phyloP scores from a whole-genome alignment of 2,113 vertebrate genomes.

The Mola mola region DNA sequence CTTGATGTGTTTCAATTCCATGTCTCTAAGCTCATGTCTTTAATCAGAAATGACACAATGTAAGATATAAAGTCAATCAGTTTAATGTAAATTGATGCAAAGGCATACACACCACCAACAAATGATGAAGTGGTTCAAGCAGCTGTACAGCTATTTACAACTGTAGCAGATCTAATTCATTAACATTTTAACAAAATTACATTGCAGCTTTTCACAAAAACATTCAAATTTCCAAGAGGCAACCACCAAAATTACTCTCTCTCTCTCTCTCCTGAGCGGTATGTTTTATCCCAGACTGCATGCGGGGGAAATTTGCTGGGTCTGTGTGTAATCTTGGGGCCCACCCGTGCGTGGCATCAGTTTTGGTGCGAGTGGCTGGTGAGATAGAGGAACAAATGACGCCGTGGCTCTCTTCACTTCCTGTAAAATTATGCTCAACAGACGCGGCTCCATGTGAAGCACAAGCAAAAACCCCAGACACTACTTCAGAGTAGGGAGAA shows the following conservation, averaged over 20 bases:
- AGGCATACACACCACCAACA: background rate
- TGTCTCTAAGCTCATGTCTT: too few relatives aligned
- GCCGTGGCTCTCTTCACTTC: constrained; percentile 79
- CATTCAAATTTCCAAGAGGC: background rate
- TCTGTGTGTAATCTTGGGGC: constrained; percentile 77
- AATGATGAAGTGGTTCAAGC: background rate
- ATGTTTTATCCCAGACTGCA: constrained; percentile 33
- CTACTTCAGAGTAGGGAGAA: constrained; percentile 43
- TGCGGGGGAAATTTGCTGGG: constrained; percentile 22
- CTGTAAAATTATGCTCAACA: constrained; percentile 77
- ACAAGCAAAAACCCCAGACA: constrained; percentile 32
- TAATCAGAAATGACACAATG: background rate
- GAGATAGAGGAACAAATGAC: constrained; percentile 85
- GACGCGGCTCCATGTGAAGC: constrained; percentile 66
- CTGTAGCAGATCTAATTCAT: background rate
- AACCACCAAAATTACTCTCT: background rate
- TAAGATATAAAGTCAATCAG: background rate
- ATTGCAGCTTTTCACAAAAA: background rate
- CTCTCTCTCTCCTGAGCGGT: background rate
- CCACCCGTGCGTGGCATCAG: constrained; percentile 75
- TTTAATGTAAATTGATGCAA: background rate
- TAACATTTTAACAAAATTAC: constrained; percentile 1
- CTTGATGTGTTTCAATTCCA: too few relatives aligned
- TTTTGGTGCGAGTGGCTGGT: constrained; percentile 73
- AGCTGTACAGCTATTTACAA: background rate